Evolutionary conservation across 2,797 vertebrate species (phyloP), one percentile per base, ranked within the genome.

Genomic region (Poeciliopsis infans): DNA sequence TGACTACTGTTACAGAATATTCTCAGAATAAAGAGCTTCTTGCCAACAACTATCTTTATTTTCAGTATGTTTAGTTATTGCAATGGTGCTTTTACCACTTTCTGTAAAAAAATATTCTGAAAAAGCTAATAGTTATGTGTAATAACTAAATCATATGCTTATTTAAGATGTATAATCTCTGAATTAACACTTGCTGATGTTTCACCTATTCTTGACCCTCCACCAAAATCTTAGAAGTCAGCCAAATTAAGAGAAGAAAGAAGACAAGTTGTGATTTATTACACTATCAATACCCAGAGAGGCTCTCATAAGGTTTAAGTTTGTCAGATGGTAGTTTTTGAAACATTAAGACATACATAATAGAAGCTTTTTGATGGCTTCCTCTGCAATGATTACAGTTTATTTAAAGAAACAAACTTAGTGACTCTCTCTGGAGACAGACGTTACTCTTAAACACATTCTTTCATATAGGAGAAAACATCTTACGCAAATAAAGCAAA

Each of bases 121-220:
- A 77, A 81, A 77, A 83, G 79, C 76, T 2, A 86, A 83, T 79
- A 85, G 75, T 86, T 4, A 88, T 80, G 68, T 43, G 47, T 49
- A 66, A 86, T 72, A 78, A 87, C 77, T 79, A 79, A 87, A 76
- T 88, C 76, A 77, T 83, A 10, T 33, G 68, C 80, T 88, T 83
- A 51, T 82, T 86, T 81, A 90, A 88, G 84, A 86, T 69, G 87
- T 68, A 81, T 88, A 12, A 45, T 36, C 68, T 82, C 16, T 68
- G 47, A 72, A 43, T 49, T 46, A 73, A 75, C 25, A 28, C 1
- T 5, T 2, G 4, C 12, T 36, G 72, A 73, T 39, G 28, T 68
- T 71, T 86, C 80, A 86, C 83, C 75, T 76, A 53, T 57, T 7
- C 12, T 39, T 57, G 68, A 86, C 77, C 76, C n/a, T 69, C 53